Base-by-base conservation (phyloP, 2,888 invertebrate species). In the Nomada ruficornis region DNA sequence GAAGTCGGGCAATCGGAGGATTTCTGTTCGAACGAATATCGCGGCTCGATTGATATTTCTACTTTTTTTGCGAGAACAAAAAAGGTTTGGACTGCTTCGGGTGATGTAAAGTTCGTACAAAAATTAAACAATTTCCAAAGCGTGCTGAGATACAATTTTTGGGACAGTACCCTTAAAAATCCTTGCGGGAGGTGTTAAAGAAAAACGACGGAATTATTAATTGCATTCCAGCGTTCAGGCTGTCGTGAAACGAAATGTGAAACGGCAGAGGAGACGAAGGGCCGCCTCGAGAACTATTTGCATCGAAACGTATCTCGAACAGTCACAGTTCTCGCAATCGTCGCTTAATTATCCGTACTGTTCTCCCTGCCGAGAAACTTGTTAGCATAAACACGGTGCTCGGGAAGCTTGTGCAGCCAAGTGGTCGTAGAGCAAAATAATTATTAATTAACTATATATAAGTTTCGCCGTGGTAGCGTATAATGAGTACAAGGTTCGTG, bases 361-460 rank as follows among this genome's bases (percentile, higher is more conserved):
- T 71, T 69, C 54, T 63, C 52, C 3, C 50, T 23, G 47, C 54
- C 7, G 62, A 57, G 64, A 57, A 65, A 47, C 74, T 67, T 59
- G 64, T 70, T 70, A 75, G 74, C 74, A 62, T 59, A 26, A 55
- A 50, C 36, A 52, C 15, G 20, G 67, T 64, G 15, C 47, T 47
- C 52, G 65, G 18, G 63, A 67, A 60, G 57, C 78, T 36, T 36
- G 60, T 52, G 44, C 62, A 23, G 57, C 79, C 52, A n/a, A 62
- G 69, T 42, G 13, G 60, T 57, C 68, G 72, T 55, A 78, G 80
- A 76, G 80, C 80, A 86, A 80, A 82, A 70, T 88, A 88, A 87
- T 90, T 88, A 85, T 82, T 88, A 89, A 90, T 90, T 89, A 90
- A 86, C 83, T 81, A 73, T 76, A 73, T 86, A 85, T 82, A 81